These are phyloP conservation scores for Beaufortia kweichowensis DNA, from an alignment of 2,113 vertebrate species.

Conservation along the genomic window DNA sequence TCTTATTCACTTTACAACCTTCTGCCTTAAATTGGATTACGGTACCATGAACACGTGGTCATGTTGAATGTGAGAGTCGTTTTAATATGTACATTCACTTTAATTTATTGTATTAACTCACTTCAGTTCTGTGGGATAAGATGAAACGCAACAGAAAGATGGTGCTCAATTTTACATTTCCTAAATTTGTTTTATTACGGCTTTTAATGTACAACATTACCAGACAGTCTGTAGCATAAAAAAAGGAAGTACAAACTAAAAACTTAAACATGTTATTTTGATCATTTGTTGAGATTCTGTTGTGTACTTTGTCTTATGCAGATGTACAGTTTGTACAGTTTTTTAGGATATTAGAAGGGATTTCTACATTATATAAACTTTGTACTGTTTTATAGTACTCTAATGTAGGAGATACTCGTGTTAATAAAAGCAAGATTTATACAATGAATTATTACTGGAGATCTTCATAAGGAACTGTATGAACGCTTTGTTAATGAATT, in stretches of 20 bases:
- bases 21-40: too few species aligned
- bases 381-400: constrained; percentile 80
- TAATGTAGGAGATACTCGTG: constrained; percentile 68
- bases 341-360: constrained; percentile 58
- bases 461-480: not conserved
- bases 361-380: constrained; percentile 67
- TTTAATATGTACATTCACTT: constrained; percentile 39
- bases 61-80: constrained; percentile 37
- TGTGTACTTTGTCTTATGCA: constrained; percentile 45
- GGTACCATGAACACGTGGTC: constrained; percentile 37
- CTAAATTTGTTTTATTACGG: not conserved
- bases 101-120: constrained; percentile 58
- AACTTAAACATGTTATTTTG: constrained; percentile 38
- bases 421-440: constrained; percentile 51
- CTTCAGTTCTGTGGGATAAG: not conserved
- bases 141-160: not conserved
- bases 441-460: not conserved
- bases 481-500: too few species aligned
- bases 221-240: not conserved
- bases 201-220: not conserved
- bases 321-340: constrained; percentile 55
- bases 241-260: constrained; percentile 28
- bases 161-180: not conserved
- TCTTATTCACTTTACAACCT: constrained; percentile 8
- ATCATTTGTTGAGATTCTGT: constrained; percentile 52